phyloP scores from a whole-genome alignment of 2,888 invertebrate genomes.

The Sisyra terminalis region DNA sequence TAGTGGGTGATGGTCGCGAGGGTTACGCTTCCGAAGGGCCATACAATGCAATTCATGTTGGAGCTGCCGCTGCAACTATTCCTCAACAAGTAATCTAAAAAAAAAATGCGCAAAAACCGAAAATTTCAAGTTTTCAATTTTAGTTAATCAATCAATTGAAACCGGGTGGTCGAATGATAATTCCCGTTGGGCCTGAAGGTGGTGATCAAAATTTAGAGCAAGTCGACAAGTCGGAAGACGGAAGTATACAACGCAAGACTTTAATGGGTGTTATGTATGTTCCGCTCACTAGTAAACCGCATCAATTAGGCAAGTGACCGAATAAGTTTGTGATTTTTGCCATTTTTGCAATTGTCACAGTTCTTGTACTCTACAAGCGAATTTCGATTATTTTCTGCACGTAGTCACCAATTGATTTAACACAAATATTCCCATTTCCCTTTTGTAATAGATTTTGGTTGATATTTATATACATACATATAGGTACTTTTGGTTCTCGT shows the following conservation, averaged over 20 bases:
- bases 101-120: neutral
- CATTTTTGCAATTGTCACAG: neutral
- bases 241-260: slow-evolving; percentile 52
- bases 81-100: slow-evolving; percentile 43
- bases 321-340: neutral
- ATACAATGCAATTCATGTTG: slow-evolving; percentile 87
- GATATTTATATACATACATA: neutral
- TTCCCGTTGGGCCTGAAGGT: slow-evolving; percentile 78
- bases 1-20: slow-evolving; percentile 78
- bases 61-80: slow-evolving; percentile 67
- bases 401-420: too few relatives aligned
- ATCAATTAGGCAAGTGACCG: slow-evolving; percentile 37
- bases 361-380: neutral
- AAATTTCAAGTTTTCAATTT: slow-evolving; percentile 11
- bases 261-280: slow-evolving; percentile 96
- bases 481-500: slow-evolving; percentile 3
- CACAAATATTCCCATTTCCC: neutral
- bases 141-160: slow-evolving; percentile 76
- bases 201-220: slow-evolving; percentile 75
- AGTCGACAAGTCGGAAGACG: slow-evolving; percentile 77
- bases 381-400: too few relatives aligned
- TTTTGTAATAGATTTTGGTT: neutral
- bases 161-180: slow-evolving; percentile 79
- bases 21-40: slow-evolving; percentile 63
- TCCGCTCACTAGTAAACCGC: slow-evolving; percentile 75